Evolutionary conservation across 2,113 vertebrate genomes (phyloP).

Genomic region (Zosterops hypoxanthus): DNA sequence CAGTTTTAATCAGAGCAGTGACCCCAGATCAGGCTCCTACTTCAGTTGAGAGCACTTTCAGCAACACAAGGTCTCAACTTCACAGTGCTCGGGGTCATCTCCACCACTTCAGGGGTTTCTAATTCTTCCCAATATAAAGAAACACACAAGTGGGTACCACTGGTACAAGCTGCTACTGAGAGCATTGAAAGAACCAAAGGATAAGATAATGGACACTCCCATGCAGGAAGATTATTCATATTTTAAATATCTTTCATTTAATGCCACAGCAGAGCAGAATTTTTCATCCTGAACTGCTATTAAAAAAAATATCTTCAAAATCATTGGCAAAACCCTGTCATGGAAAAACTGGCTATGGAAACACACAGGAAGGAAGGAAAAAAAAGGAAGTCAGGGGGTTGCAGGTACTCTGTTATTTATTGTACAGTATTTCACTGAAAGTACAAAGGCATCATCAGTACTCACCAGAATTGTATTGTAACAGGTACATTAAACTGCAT

Average conservation of each 20-base stretch:
- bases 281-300: background rate
- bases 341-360: background rate
- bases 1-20: background rate
- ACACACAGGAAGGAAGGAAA: conserved; percentile 13
- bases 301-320: background rate
- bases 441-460: conserved; percentile 77
- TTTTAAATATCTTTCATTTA: background rate
- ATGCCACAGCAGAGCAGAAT: background rate
- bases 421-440: conserved; percentile 75
- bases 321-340: background rate
- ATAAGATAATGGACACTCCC: background rate
- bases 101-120: background rate
- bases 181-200: background rate
- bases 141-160: background rate
- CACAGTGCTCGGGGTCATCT: background rate
- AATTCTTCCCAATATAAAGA: background rate
- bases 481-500: conserved; percentile 42
- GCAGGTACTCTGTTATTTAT: conserved; percentile 78
- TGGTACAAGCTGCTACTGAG: background rate
- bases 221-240: background rate
- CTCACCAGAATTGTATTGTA: conserved; percentile 70
- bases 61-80: background rate
- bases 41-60: background rate
- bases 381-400: background rate
- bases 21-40: background rate